Conservation (phyloP, 1,140 invertebrate genomes). For the Chionoecetes opilio region DNA sequence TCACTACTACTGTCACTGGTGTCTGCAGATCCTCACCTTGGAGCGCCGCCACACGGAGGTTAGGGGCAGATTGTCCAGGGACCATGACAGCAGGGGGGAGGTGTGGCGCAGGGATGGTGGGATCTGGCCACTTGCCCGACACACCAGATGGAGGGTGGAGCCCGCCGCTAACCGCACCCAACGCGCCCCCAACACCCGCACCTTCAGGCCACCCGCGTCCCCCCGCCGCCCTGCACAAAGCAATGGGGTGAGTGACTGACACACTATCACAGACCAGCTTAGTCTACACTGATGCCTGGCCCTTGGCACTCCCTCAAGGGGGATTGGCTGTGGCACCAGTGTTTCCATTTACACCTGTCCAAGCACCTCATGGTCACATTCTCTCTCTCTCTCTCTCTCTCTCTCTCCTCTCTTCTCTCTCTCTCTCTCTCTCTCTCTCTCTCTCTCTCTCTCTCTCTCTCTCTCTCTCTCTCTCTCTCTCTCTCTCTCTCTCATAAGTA, state of each 20-base stretch:
- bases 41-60: conserved; percentile 39
- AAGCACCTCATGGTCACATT: too few species aligned
- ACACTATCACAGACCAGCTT: too few species aligned
- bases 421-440: neutral
- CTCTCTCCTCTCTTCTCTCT: neutral
- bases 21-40: neutral
- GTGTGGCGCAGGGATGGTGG: neutral
- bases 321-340: too few species aligned
- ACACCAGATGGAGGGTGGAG: conserved; percentile 33
- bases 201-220: neutral
- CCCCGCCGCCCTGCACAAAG: neutral
- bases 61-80: conserved; percentile 37
- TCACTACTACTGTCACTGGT: neutral
- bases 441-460: conserved; percentile 45
- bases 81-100: conserved; percentile 58
- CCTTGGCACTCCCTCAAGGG: too few species aligned
- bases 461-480: conserved; percentile 32
- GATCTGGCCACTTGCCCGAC: conserved; percentile 32
- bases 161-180: conserved; percentile 35
- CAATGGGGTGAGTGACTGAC: neutral
- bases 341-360: too few species aligned
- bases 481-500: neutral
- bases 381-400: neutral
- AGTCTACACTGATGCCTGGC: too few species aligned
- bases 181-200: neutral